phyloP scores from a whole-genome alignment of 2,113 vertebrate genomes.

The Crotalus tigris region DNA sequence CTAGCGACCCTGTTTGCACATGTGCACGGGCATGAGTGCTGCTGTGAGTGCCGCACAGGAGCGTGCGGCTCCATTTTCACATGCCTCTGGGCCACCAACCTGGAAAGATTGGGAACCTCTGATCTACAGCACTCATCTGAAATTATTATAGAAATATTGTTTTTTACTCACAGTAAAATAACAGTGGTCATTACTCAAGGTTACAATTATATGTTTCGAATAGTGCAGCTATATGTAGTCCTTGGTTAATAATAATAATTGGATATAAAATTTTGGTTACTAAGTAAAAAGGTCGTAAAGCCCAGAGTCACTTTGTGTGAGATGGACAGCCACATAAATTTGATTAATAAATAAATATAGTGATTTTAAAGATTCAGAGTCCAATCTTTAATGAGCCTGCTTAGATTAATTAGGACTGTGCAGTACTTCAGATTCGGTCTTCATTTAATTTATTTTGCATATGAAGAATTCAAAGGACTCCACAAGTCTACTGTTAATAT shows the following conservation, averaged over 20 bases:
- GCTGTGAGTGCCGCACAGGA: too few relatives aligned
- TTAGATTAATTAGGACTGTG: neutral
- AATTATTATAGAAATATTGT: neutral
- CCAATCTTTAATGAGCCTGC: neutral
- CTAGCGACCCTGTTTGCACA: too few relatives aligned
- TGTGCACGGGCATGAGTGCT: too few relatives aligned
- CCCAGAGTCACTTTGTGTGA: too few relatives aligned
- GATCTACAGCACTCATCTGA: neutral
- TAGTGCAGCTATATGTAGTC: neutral
- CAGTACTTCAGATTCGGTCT: neutral
- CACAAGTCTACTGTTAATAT: neutral
- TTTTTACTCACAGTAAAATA: neutral
- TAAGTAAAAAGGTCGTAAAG: neutral
- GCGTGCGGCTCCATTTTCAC: too few relatives aligned
- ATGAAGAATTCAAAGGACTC: neutral
- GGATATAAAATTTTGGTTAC: neutral
- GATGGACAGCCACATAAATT: neutral
- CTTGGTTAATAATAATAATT: neutral
- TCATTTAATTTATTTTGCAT: neutral
- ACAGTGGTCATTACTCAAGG: neutral
- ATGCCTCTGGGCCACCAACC: too few relatives aligned
- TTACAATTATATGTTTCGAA: neutral
- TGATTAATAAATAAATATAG: neutral
- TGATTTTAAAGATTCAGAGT: neutral
- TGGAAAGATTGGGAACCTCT: too few relatives aligned